Evolutionary conservation across 1,140 invertebrate genomes (phyloP), one percentile per base, ranked within the genome.

Genomic region (Oryctes rhinoceros): DNA sequence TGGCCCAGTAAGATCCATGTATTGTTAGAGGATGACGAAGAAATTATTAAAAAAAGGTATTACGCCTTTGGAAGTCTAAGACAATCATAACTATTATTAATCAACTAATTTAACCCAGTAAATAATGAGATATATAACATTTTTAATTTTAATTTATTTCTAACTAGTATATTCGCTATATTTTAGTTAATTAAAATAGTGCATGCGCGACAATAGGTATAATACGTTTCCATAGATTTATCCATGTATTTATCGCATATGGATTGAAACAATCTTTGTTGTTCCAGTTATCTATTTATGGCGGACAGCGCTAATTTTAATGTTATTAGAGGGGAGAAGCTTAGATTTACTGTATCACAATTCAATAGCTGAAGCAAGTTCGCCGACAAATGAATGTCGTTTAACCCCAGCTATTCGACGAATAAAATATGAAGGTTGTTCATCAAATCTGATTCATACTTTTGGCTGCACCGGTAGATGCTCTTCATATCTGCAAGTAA

Each of bases 371-470:
- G 53, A 59, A 59, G n/a, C n/a, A n/a, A 18, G 13, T 59, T 59
- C 53, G 5, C 6, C 15, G n/a, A 59, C 53, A 59, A 15, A 59
- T 59, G 53, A 59, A 6, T 59, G 53, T n/a, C 53, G 53, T n/a
- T 59, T 59, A 18, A 59, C 53, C 15, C 53, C 53, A 59, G 53
- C 53, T 18, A 59, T 59, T 18, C 53, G 53, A 5, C 53, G 53
- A 59, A 59, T 59, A 59, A 59, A 59, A 15, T 59, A 59, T 18
- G 53, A 59, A 59, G 53, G 53, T 5, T 59, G 53, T 18, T 59
- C 53, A 18, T 59, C 53, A 18, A 59, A 59, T 4, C 53, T 15
- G n/a, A 59, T 59, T n/a, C 53, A n/a, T 59, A 59, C 53, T 18
- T 59, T 59, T 59, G 53, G 53, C 6, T 59, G 53, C n/a, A 59